Base-by-base conservation (phyloP, 2,888 invertebrate genomes). In the Rhingia rostrata region DNA sequence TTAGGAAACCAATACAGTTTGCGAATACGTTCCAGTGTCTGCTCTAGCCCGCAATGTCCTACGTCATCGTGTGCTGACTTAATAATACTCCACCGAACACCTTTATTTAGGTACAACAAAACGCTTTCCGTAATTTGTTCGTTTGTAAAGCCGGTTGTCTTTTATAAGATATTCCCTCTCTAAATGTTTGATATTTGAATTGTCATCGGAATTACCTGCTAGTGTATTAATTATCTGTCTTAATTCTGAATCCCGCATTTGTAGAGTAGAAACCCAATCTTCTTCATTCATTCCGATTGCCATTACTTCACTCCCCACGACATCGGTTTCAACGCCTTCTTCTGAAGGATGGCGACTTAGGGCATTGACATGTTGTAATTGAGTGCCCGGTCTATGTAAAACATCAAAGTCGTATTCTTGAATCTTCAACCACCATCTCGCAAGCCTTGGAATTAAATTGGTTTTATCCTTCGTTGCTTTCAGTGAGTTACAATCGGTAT, bases 221-320 rank as follows among this genome's bases (percentile, higher is more conserved):
- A 82, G 39, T 5, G 14, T 33, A 5, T 73, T 32, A 3, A 53
- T 39, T 37, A 67, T 80, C 6, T 73, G 47, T 3, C 33, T 35
- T 7, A 67, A n/a, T 9, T 43, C 30, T 9, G 10, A 9, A 37
- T 79, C 72, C n/a, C 58, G 49, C 4, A 14, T 45, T 37, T 75
- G 81, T n/a, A 82, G 45, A 3, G 79, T 64, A 10, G 60, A 30
- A 30, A 83, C 14, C 72, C 82, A 83, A 60, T 83, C 82, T 4
- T 51, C 22, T 32, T 78, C 67, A 6, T 35, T n/a, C 35, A 83
- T 47, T n/a, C 51, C 43, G 14, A 78, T 54, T 10, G 66, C 60
- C 0, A 61, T 3, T 6, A 78, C 47, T 47, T 83, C 72, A 14
- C 33, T 10, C 22, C 78, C 78, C 33, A 49, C 78, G 6, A 53